Evolutionary conservation across 2,797 vertebrate species (phyloP), one percentile per base, ranked within the genome.

Genomic region (Poliocrania exsul): DNA sequence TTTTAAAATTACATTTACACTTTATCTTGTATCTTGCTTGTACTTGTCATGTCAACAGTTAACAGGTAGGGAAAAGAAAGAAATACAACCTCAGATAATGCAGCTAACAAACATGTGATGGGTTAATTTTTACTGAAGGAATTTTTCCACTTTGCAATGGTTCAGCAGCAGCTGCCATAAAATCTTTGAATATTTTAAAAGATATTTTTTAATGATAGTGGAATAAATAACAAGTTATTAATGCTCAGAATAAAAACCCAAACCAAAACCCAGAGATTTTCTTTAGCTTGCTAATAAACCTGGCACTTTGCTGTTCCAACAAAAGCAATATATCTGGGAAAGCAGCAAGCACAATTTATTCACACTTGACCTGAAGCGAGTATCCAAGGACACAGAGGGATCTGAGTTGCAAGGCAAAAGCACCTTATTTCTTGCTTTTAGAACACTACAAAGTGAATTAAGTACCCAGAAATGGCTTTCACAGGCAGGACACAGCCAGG

Each of bases 11-110:
- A 73, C 13, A 25, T 83, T 94, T 88, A 53, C 62, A 57, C 71
- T 95, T 93, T 93, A 57, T 91, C 87, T 91, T 54, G 13, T 64
- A 19, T 57, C 73, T 86, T 81, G 58, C 89, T 92, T 70, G 56
- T 86, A 77, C 87, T 77, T 90, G 92, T 94, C 92, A 81, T 53
- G 51, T 80, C 14, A 3, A 58, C 53, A 67, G 73, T 64, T 66
- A 90, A 24, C 23, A 64, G 51, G 29, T 75, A 83, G 66, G 69
- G 71, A 91, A 83, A 78, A 29, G 54, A 51, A 88, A 86, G 66
- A 86, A 92, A 84, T 75, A 57, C 56, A 90, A 33, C 40, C 31
- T 17, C 23, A 91, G 54, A 69, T 79, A 91, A 90, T 51, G 66
- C 31, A 91, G 44, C 26, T 73, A 79, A 62, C 38, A 88, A 86